phyloP scores from a whole-genome alignment of 1,140 invertebrate species.

The Orussus abietinus region DNA sequence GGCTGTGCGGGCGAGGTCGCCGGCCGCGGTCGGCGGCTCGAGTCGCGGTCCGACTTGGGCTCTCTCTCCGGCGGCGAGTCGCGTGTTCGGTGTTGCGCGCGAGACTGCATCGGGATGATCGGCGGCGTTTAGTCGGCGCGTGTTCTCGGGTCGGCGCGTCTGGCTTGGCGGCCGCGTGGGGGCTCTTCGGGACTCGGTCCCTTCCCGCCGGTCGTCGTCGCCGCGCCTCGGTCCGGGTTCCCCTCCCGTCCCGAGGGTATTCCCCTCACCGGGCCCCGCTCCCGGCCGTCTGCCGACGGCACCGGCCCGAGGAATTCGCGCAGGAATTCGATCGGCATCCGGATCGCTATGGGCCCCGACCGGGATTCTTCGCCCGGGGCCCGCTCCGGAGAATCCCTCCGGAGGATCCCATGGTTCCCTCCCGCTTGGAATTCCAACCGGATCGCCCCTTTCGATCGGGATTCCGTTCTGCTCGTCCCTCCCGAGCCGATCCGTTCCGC shows the following conservation, averaged over 20 bases:
- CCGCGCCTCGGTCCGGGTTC: slow-evolving; percentile 1
- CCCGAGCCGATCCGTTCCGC: too few relatives aligned
- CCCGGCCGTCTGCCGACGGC: slow-evolving; percentile 10
- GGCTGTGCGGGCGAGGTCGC: neutral
- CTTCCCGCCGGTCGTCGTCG: slow-evolving; percentile 16
- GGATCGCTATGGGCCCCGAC: slow-evolving; percentile 15
- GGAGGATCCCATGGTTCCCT: too few relatives aligned
- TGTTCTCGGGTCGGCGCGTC: slow-evolving; percentile 22
- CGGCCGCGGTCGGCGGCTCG: neutral
- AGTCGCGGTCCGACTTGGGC: slow-evolving; percentile 9
- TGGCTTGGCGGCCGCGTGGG: slow-evolving; percentile 19
- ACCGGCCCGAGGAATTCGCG: slow-evolving; percentile 19
- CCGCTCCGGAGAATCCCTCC: too few relatives aligned
- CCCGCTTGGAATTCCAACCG: too few relatives aligned
- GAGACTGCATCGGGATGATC: slow-evolving; percentile 39
- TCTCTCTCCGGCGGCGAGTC: slow-evolving; percentile 15
- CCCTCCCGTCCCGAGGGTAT: slow-evolving; percentile 11
- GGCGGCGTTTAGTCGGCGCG: slow-evolving; percentile 26
- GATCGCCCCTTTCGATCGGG: too few relatives aligned
- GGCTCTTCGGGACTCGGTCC: slow-evolving; percentile 20
- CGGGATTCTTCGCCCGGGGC: too few relatives aligned
- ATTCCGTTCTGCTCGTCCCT: too few relatives aligned
- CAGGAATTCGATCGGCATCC: slow-evolving; percentile 21
- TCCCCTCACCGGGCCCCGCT: slow-evolving; percentile 16
- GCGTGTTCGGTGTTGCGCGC: slow-evolving; percentile 33